A percentile compares a stretch with the other conserved stretches of the same genome.
Evolutionary conservation across 2,888 invertebrate genomes (phyloP).

Genomic region (Strigamia maritima): DNA sequence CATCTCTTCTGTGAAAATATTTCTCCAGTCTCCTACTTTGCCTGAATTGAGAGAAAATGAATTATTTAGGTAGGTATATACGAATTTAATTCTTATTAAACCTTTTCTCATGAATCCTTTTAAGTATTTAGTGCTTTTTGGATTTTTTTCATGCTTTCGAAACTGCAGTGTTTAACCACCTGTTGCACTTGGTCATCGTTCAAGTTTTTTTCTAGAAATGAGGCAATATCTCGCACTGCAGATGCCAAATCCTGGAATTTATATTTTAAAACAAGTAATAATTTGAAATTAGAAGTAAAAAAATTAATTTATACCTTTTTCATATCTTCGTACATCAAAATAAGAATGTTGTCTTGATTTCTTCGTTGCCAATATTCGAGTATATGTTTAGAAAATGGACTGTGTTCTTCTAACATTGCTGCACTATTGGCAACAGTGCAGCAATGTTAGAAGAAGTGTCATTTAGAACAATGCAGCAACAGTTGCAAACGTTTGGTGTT

Average conservation of each 20-base stretch:
- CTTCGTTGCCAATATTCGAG: slow-evolving; percentile 70
- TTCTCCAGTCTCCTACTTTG: slow-evolving; percentile 37
- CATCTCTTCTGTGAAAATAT: slow-evolving; percentile 38
- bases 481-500: no score
- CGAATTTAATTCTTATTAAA: neutral
- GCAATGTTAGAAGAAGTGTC: no score
- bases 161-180: slow-evolving; percentile 63
- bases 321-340: slow-evolving; percentile 77
- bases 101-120: slow-evolving; percentile 35
- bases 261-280: neutral
- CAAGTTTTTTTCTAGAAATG: slow-evolving; percentile 66
- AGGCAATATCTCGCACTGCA: slow-evolving; percentile 66
- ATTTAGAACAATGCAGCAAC: no score
- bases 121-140: slow-evolving; percentile 9
- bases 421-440: no score
- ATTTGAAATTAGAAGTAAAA: no score
- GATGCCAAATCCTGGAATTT: slow-evolving; percentile 61
- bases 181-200: slow-evolving; percentile 64
- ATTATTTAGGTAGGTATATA: neutral
- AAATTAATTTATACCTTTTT: slow-evolving; percentile 57
- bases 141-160: slow-evolving; percentile 25
- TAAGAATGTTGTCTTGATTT: slow-evolving; percentile 66
- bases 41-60: neutral
- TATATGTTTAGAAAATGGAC: slow-evolving; percentile 74
- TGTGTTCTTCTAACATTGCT: slow-evolving; percentile 58